phyloP scores from a whole-genome alignment of 2,797 vertebrate species.

The Mormyrops attenuatus region DNA sequence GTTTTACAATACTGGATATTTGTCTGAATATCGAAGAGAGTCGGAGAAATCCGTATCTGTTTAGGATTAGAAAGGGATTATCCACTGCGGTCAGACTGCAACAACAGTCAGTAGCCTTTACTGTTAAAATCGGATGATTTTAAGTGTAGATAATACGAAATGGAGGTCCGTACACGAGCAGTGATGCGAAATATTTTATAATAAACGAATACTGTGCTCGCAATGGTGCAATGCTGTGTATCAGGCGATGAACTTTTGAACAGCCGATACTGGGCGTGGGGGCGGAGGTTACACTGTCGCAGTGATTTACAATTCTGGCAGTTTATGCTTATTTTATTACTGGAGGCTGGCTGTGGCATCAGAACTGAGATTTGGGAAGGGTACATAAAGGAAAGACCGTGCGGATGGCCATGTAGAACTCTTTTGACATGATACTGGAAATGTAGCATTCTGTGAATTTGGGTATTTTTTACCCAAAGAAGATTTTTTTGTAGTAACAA shows the following conservation, averaged over 20 bases:
- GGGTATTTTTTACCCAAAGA: neutral
- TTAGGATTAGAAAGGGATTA: neutral
- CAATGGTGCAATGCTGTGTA: conserved; percentile 10
- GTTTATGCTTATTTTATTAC: conserved; percentile 1
- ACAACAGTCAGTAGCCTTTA: neutral
- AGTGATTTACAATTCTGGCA: neutral
- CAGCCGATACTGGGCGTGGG: neutral
- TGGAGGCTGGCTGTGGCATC: neutral
- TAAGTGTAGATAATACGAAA: neutral
- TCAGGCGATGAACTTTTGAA: conserved; percentile 5
- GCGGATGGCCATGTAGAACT: neutral
- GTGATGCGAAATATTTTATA: neutral
- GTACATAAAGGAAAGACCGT: neutral
- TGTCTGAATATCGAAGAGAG: neutral
- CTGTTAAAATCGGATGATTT: neutral
- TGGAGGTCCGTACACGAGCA: neutral
- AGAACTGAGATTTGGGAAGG: neutral
- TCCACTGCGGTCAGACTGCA: neutral
- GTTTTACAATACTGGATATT: neutral
- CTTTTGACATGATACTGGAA: neutral
- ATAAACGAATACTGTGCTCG: neutral
- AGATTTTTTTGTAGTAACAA: neutral
- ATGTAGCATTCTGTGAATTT: neutral
- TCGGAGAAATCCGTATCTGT: neutral
- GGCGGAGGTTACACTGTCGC: conserved; percentile 7